Evolutionary conservation across 2,113 vertebrate species (phyloP), one percentile per base, ranked within the genome.

Genomic region (Geococcyx californianus): DNA sequence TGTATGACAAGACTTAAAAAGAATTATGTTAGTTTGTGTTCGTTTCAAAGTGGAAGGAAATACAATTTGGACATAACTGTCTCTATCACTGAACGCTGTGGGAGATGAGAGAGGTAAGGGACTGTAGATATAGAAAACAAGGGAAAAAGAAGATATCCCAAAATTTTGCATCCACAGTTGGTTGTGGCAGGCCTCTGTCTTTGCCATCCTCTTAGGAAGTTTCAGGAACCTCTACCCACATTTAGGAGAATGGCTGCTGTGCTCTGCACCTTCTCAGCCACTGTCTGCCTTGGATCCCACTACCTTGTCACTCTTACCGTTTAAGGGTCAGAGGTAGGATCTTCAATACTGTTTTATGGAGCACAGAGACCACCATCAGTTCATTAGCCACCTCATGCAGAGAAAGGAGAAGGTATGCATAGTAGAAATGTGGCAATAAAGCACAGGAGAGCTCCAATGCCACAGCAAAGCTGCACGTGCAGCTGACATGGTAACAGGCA

Each of bases 381-480:
- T 44, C 25, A 23, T n/a, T 36, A 84, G 4, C 13, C 13, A 40
- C 36, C 1, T 3, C 19, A 10, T 10, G 59, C 51, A 67, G 14
- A 12, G 15, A 60, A 74, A 4, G 10, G 17, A 76, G 20, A 45
- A 80, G 4, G 7, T 5, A 60, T 26, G 9, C 9, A 34, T 2
- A 80, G 34, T 6, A 66, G 24, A 77, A 52, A 3, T 52, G 16
- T 6, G 3, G 11, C 58, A 67, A 23, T 73, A 56, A 74, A 87
- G 7, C 11, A 38, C 19, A 14, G 29, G 13, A 44, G 23, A 7
- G 5, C 8, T 66, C 44, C 47, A 17, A 31, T 49, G 23, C 17
- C 21, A 36, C 2, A 1, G 8, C 7, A 75, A 58, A 9, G 28
- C 19, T 72, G 26, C 56, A 29, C 0, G 0, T 14, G 2, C 6